phyloP scores from a whole-genome alignment of 2,113 vertebrate species.

The Echinops telfairi region DNA sequence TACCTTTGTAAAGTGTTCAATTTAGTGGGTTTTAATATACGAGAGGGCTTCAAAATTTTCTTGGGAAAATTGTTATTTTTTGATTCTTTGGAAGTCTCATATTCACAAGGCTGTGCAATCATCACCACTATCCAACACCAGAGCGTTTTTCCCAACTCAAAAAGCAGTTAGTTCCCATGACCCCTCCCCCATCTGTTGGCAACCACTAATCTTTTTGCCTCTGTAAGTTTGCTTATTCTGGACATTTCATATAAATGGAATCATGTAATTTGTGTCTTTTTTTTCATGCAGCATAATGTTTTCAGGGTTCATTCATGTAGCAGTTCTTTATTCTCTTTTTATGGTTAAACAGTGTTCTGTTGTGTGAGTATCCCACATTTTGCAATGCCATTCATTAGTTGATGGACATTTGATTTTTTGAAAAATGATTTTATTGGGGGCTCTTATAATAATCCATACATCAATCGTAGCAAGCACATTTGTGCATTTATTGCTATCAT shows the following conservation, averaged over 20 bases:
- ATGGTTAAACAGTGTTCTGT: neutral
- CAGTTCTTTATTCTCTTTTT: constrained; percentile 34
- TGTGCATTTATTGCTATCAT: too few relatives aligned
- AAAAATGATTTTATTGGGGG: too few relatives aligned
- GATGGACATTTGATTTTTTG: constrained; percentile 10
- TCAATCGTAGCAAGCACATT: too few relatives aligned
- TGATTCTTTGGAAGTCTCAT: too few relatives aligned
- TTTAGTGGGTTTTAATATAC: constrained; percentile 6
- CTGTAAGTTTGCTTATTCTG: constrained; percentile 28
- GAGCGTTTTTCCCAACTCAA: too few relatives aligned
- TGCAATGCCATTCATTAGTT: neutral
- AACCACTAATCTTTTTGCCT: constrained; percentile 36
- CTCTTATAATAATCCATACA: too few relatives aligned
- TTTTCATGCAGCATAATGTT: neutral
- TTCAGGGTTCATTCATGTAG: neutral
- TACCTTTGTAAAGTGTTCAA: constrained; percentile 29
- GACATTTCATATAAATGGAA: neutral
- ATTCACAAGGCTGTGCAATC: too few relatives aligned
- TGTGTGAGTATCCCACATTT: neutral
- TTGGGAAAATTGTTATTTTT: too few relatives aligned
- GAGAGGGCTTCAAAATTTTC: neutral
- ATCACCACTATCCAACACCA: too few relatives aligned
- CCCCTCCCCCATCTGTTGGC: neutral
- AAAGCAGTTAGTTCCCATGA: too few relatives aligned
- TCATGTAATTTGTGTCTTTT: neutral